A percentile compares a stretch with the other conserved stretches of the same genome.
Evolutionary conservation across 2,113 vertebrate genomes (phyloP).

Genomic region (Patagioenas fasciata): DNA sequence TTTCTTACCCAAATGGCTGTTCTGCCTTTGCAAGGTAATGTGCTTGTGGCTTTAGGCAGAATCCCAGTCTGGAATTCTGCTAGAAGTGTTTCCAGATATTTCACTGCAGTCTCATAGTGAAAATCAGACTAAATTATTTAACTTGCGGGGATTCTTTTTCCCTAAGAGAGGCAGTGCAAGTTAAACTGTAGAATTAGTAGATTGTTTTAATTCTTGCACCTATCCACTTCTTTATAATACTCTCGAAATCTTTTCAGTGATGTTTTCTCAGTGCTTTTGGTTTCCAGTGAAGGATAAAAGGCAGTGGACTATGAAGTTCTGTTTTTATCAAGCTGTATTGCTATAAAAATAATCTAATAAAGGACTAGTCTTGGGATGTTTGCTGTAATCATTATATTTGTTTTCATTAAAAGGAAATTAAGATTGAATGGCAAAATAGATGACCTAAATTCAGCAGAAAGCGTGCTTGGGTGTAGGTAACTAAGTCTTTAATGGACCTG

Average conservation of each 20-base stretch:
- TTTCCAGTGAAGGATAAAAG: not conserved
- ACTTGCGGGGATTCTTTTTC: not conserved
- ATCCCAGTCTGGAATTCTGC: not conserved
- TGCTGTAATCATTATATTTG: not conserved
- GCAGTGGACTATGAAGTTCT: not conserved
- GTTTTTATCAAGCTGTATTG: not conserved
- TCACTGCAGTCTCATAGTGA: rapidly evolving
- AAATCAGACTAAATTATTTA: not conserved
- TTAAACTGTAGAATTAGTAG: not conserved
- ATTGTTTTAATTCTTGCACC: not conserved
- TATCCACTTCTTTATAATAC: not conserved
- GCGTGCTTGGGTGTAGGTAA: not conserved
- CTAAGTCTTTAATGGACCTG: not conserved
- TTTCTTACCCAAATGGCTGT: not conserved
- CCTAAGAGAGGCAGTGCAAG: not conserved
- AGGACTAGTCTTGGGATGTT: not conserved
- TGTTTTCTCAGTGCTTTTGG: not conserved
- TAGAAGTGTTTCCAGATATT: not conserved
- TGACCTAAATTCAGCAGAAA: not conserved
- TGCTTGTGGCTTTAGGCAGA: not conserved
- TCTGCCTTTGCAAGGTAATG: not conserved
- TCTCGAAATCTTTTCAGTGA: not conserved
- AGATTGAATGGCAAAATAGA: not conserved
- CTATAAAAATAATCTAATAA: not conserved
- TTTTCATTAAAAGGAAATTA: not conserved